Evolutionary conservation across 2,113 vertebrate species (phyloP), one percentile per base, ranked within the genome.

Genomic region (Lutjanus erythropterus): DNA sequence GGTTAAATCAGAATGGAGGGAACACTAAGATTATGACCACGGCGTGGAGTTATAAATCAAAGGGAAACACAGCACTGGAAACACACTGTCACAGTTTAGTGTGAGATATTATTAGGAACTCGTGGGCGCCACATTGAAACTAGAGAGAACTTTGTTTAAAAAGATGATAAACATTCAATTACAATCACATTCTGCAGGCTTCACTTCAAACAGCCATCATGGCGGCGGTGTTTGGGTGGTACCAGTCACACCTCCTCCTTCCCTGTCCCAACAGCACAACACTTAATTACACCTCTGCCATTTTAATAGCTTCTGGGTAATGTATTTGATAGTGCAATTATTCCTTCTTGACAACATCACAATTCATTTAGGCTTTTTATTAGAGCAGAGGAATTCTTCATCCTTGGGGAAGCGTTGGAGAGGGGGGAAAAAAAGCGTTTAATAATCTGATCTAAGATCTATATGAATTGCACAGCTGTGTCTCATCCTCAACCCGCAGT

Each of bases 251-350:
- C 60, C 52, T 61, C 67, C 70, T 89, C 75, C 58, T 69, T 84
- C 35, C 72, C 66, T 18, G 39, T 71, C 83, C 77, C 79, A 65
- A 75, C 86, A 78, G 78, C 83, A 82, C 69, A 80, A 73, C 80
- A 90, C 84, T 86, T 92, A 88, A 93, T 92, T 91, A 93, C 56
- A 70, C 56, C 73, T 71, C 58, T 70, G 77, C 76, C 73, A 52
- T 90, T 89, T 84, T 86, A 89, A 89, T 92, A 85, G 83, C 84
- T 82, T 79, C 68, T 78, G 70, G 74, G 76, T 84, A 89, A 92
- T 89, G 85, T 80, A 81, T 90, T 87, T 85, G 75, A 89, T 87
- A 78, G 85, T 77, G 78, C 81, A 92, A 90, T 93, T 88, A 91
- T 90, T 93, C 85, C 83, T 82, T 68, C 66, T 46, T 72, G 89